Base-by-base conservation (phyloP, 2,797 vertebrate species). In the Falco novaeseelandiae region DNA sequence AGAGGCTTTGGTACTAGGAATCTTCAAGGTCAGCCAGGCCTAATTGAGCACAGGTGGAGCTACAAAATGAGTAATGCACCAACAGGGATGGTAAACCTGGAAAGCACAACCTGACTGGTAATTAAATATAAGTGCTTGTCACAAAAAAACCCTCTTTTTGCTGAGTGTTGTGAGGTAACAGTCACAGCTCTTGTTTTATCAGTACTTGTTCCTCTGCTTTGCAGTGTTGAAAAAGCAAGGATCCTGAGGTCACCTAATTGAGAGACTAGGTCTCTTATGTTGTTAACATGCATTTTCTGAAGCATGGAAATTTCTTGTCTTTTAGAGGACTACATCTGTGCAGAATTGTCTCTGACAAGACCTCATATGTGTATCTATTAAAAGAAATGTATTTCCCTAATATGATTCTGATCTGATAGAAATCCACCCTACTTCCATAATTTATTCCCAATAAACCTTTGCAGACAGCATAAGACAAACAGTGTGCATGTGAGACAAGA, bases 11-110 rank as follows among this genome's bases (percentile, higher is more conserved):
- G 8, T 66, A 52, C 51, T 42, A 30, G 30, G 16, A 73, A 69
- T 62, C 51, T 73, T 88, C 94, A 95, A 96, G 96, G 94, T 79
- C 80, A 91, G n/a, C 14, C 36, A 63, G 30, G 73, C 49, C 46
- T 90, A 69, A 90, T 4, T 82, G 62, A 87, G 70, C n/a, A 36
- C 67, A 82, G 71, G 77, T 89, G 40, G 72, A 93, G 69, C 65
- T 77, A 59, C 82, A 94, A 86, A 89, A 88, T 89, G 67, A 95
- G 71, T 78, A 94, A 93, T 69, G 70, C 42, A 80, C 29, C 61
- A 78, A 62, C 7, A 73, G 27, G 32, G 62, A 73, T 20, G 30
- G 52, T 20, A 90, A 81, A 27, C 49, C 55, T 73, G 55, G 79
- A 93, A 86, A 94, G 59, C 80, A 57, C 46, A 92, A 15, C 42